Evolutionary conservation across 2,113 vertebrate species (phyloP).

Genomic region (Isurus oxyrinchus): DNA sequence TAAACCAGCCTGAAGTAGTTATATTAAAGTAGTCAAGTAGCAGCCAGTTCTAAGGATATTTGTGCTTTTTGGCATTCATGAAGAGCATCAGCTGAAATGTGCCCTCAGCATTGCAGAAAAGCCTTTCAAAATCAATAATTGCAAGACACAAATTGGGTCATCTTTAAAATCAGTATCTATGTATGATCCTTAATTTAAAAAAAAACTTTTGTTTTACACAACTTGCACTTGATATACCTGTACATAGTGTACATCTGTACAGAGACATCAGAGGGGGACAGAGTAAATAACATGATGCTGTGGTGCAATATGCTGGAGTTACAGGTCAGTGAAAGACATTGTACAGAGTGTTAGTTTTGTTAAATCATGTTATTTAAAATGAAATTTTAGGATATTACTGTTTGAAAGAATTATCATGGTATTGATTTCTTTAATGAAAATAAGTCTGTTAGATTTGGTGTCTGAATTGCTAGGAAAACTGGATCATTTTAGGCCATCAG

Average conservation of each 20-base stretch:
- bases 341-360: constrained; percentile 89
- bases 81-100: background rate
- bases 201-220: constrained; percentile 56
- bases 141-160: background rate
- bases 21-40: background rate
- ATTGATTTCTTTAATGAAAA: constrained; percentile 61
- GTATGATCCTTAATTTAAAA: constrained; percentile 4
- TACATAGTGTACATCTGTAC: constrained; percentile 95
- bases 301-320: constrained; percentile 49
- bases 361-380: constrained; percentile 68
- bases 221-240: constrained; percentile 70
- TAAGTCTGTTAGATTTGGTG: constrained; percentile 46
- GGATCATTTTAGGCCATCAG: constrained; percentile 3
- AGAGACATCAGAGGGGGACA: constrained; percentile 66
- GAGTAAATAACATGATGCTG: constrained; percentile 50
- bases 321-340: constrained; percentile 62
- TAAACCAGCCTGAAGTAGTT: background rate
- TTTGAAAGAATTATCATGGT: constrained; percentile 56
- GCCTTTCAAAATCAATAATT: background rate
- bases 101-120: background rate
- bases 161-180: background rate
- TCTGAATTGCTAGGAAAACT: constrained; percentile 27
- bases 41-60: background rate
- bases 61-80: background rate
- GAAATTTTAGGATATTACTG: constrained; percentile 54